Percentiles rank a stretch among this genome's conserved stretches.
Conservation (phyloP, 2,888 invertebrate species). For the Athrips mouffetella region DNA sequence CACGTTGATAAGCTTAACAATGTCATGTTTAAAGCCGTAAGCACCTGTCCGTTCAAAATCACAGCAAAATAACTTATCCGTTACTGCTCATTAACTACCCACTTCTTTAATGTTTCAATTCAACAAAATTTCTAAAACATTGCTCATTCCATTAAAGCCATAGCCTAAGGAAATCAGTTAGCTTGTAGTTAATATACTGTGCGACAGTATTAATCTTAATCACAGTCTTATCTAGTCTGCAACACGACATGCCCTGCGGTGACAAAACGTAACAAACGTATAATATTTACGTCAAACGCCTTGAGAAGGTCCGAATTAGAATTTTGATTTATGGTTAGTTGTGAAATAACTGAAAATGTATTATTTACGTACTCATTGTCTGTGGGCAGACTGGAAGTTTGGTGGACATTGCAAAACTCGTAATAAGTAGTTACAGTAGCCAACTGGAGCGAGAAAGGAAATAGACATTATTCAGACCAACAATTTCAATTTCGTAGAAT, state of each 20-base stretch:
- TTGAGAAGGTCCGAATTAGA: conserved; percentile 6
- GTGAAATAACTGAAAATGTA: conserved; percentile 1
- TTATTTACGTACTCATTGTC: not conserved
- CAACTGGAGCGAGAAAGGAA: too few species aligned
- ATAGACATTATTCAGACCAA: too few species aligned
- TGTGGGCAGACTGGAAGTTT: conserved; percentile 6
- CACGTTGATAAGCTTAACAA: too few species aligned
- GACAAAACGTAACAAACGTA: not conserved
- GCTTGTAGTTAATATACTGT: conserved; percentile 14
- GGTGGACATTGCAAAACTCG: not conserved
- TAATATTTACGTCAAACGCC: not conserved
- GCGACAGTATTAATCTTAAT: conserved; percentile 30
- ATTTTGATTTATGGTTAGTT: conserved; percentile 6
- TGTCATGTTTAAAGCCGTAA: too few species aligned
- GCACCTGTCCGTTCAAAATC: too few species aligned
- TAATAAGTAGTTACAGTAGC: too few species aligned
- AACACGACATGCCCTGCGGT: conserved; percentile 32
- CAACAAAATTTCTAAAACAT: not conserved
- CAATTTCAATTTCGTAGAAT: too few species aligned
- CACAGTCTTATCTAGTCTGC: conserved; percentile 26
- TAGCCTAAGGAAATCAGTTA: conserved; percentile 10
- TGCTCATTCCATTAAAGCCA: conserved; percentile 1
- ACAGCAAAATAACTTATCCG: too few species aligned
- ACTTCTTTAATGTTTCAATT: not conserved
- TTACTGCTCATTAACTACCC: not conserved